These are phyloP conservation scores for Manacus vitellinus DNA, from an alignment of 2,113 vertebrate species.

Conservation along the genomic window DNA sequence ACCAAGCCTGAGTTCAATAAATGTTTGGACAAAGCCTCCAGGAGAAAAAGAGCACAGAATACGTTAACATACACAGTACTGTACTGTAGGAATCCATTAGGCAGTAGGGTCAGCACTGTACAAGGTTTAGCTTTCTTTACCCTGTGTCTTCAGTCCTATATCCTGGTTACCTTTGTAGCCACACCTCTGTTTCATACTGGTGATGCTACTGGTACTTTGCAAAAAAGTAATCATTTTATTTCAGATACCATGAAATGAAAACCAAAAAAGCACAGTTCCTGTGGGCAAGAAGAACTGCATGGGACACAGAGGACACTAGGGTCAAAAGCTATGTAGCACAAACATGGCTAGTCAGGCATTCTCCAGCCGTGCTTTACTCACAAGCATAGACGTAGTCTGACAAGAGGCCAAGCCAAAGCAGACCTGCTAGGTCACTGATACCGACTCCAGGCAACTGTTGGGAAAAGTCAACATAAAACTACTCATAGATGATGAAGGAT, in stretches of 20 bases:
- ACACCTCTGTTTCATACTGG: background rate
- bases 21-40: background rate
- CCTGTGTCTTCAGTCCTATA: background rate
- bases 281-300: background rate
- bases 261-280: background rate
- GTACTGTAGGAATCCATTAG: background rate
- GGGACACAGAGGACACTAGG: background rate
- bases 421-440: background rate
- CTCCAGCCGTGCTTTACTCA: background rate
- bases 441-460: rapidly evolving
- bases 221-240: background rate
- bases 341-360: background rate
- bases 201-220: background rate
- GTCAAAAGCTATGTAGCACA: background rate
- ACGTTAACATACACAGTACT: background rate
- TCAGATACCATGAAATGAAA: background rate
- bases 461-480: background rate
- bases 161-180: rapidly evolving
- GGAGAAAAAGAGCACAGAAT: background rate
- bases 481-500: background rate
- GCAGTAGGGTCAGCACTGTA: background rate
- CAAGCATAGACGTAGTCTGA: background rate
- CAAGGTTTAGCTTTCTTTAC: background rate
- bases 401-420: background rate
- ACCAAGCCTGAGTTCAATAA: background rate